Evolutionary conservation across 2,797 vertebrate genomes (phyloP), one percentile per base, ranked within the genome.

Genomic region (Columba guinea): DNA sequence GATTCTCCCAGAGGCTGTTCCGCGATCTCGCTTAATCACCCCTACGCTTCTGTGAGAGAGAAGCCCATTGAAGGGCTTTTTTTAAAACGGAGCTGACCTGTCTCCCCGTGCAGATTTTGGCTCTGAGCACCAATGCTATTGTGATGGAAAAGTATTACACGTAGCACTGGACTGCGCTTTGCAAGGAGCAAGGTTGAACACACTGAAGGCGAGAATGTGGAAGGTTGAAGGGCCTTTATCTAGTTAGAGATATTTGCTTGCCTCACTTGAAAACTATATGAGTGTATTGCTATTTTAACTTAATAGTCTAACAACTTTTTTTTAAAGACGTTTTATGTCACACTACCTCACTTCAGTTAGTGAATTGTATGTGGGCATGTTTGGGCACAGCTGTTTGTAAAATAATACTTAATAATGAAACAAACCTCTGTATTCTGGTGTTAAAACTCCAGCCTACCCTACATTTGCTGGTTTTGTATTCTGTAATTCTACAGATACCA

Each of bases 1-100:
- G 18, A 58, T n/a, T 19, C 48, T 59, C 30, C 27, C 53, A 35
- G 65, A 23, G 18, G 17, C 17, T 62, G 24, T 20, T 34, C n/a
- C 10, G 20, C 17, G 0, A 46, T 11, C 68, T 59, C 7, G 2
- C 39, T 27, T 14, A 37, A 44, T 41, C n/a, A 0, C 7, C 15
- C 9, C 51, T 11, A 2, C 0, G 27, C n/a, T 74, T 28, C 71
- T 56, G 46, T 13, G 53, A 63, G 30, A 18, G 53, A 84, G 52
- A 30, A 24, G 15, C 13, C 39, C 63, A 19, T 7, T 35, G 26
- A 48, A 34, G 18, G 23, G 12, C 37, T 3, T 24, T 65, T 65
- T 51, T 46, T 44, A 68, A n/a, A 49, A 21, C 2, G 1, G 34
- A 77, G 39, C 60, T 35, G 34, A 58, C 23, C 28, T 48, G 18